phyloP scores from a whole-genome alignment of 2,113 vertebrate genomes.

The Marmota monax region DNA sequence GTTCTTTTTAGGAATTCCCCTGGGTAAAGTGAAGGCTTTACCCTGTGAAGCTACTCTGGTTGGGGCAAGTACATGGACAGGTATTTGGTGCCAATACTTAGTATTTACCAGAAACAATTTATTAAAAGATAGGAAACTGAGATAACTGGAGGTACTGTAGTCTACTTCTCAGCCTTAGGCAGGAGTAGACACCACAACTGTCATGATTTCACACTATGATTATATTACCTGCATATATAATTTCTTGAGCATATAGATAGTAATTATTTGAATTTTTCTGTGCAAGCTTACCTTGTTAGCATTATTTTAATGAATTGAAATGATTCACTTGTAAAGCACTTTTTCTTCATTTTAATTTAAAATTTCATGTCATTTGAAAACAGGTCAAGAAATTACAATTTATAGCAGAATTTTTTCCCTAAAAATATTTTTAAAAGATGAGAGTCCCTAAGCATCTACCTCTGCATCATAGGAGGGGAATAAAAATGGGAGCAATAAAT shows the following conservation, averaged over 20 bases:
- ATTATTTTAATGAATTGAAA: constrained; percentile 88
- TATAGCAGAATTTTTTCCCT: constrained; percentile 81
- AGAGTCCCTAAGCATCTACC: not conserved
- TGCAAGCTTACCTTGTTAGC: constrained; percentile 87
- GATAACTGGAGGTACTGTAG: constrained; percentile 83
- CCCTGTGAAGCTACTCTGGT: not conserved
- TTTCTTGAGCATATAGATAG: constrained; percentile 89
- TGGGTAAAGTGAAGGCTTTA: not conserved
- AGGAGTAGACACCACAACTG: constrained; percentile 79
- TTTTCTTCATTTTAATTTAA: constrained; percentile 83
- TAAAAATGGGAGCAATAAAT: not conserved
- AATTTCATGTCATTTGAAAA: constrained; percentile 84
- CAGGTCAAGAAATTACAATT: constrained; percentile 83
- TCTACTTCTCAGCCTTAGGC: constrained; percentile 85
- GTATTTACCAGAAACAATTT: constrained; percentile 80
- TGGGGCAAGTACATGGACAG: not conserved
- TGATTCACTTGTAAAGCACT: constrained; percentile 81
- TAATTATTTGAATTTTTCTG: constrained; percentile 87
- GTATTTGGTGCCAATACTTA: constrained; percentile 23
- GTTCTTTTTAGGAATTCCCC: not conserved
- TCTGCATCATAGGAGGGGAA: not conserved
- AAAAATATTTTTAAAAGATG: constrained; percentile 26
- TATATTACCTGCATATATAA: constrained; percentile 86
- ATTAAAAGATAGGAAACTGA: constrained; percentile 87
- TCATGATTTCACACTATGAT: constrained; percentile 92